Conservation (phyloP, 2,797 vertebrate species). For the Pangasius mekongensis region DNA sequence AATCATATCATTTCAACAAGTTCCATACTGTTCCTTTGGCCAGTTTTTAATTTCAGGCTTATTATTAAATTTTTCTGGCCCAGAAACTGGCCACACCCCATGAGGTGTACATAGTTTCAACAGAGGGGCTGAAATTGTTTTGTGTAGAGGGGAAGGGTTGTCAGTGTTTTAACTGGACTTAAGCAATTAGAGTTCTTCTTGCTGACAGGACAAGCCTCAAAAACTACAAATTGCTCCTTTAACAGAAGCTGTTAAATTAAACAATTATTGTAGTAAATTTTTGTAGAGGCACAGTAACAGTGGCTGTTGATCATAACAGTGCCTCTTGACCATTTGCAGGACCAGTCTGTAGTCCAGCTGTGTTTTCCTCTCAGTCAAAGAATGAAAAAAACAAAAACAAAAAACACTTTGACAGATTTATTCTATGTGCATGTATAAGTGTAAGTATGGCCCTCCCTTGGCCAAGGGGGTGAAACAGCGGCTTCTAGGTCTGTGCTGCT, state of each 20-base stretch:
- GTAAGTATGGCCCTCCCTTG: slow-evolving; percentile 58
- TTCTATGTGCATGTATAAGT: neutral
- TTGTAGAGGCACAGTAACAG: neutral
- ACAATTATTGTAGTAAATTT: neutral
- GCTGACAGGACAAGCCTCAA: neutral
- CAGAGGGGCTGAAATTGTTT: neutral
- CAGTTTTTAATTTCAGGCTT: neutral
- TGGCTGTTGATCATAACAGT: slow-evolving; percentile 9
- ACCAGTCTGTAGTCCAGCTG: neutral
- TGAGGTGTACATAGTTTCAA: neutral
- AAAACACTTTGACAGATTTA: neutral
- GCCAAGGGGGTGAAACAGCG: slow-evolving; percentile 70
- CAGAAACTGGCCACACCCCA: neutral
- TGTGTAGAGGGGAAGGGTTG: neutral
- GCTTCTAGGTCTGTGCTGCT: slow-evolving; percentile 63
- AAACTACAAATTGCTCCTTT: neutral
- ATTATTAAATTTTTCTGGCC: neutral
- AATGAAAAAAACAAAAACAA: neutral
- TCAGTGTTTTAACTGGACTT: neutral
- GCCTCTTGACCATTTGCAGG: neutral
- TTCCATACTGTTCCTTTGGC: neutral
- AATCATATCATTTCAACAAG: neutral
- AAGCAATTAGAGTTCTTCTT: neutral
- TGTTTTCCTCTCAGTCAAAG: neutral
- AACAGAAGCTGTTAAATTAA: slow-evolving; percentile 10